Conservation (phyloP, 2,888 invertebrate species). For the Harpalus rubripes region DNA sequence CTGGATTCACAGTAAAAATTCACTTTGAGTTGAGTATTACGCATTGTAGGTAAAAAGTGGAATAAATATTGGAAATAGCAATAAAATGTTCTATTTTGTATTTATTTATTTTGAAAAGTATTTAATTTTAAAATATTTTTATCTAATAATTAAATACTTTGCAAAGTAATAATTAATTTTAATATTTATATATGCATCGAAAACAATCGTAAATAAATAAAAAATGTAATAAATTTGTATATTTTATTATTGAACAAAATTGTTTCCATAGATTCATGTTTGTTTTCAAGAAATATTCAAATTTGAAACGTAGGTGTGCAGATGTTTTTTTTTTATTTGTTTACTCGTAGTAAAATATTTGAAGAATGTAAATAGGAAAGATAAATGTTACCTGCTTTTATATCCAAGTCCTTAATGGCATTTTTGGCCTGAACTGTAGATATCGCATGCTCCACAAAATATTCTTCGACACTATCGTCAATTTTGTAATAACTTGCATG, state of each 20-base stretch:
- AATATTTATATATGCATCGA: not conserved
- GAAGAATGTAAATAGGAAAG: conserved; percentile 18
- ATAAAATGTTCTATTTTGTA: not conserved
- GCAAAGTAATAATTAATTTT: too few relatives aligned
- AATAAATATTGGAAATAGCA: too few relatives aligned
- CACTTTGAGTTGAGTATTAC: too few relatives aligned
- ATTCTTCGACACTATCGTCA: conserved; percentile 78
- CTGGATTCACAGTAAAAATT: too few relatives aligned
- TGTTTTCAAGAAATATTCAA: not conserved
- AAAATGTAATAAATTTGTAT: not conserved
- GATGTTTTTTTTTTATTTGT: not conserved
- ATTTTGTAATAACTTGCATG: conserved; percentile 36
- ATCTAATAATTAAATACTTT: not conserved
- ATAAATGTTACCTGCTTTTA: conserved; percentile 7
- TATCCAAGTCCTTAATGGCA: conserved; percentile 78
- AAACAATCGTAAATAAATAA: not conserved
- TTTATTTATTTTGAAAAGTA: not conserved
- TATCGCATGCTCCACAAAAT: conserved; percentile 83
- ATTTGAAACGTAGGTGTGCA: not conserved
- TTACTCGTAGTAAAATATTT: conserved; percentile 2
- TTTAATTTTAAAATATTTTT: not conserved
- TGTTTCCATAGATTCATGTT: not conserved
- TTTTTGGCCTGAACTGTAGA: conserved; percentile 80
- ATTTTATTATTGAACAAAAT: not conserved
- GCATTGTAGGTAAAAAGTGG: too few relatives aligned